phyloP scores from a whole-genome alignment of 2,888 invertebrate genomes.

The Masnerella sp. region DNA sequence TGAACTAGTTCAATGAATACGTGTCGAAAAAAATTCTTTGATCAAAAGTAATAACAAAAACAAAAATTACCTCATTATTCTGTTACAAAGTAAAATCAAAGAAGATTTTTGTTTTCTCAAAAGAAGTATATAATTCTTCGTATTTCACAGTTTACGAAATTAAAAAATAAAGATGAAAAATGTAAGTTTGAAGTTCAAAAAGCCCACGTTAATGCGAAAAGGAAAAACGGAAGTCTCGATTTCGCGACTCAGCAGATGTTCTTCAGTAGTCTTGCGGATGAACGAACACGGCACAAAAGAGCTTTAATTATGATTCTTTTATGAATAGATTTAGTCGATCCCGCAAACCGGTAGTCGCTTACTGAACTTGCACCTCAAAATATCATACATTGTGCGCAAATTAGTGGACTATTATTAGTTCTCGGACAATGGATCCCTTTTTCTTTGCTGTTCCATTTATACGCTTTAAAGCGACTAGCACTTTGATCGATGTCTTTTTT shows the following conservation, averaged over 20 bases:
- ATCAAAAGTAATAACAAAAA: no score
- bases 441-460: constrained; percentile 60
- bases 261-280: constrained; percentile 60
- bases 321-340: constrained; percentile 75
- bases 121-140: no score
- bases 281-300: constrained; percentile 70
- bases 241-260: constrained; percentile 65
- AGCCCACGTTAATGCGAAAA: constrained; percentile 51
- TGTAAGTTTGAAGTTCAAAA: constrained; percentile 36
- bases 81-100: no score
- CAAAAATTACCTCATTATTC: no score
- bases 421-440: constrained; percentile 71
- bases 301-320: constrained; percentile 77
- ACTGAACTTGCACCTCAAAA: constrained; percentile 68
- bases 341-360: constrained; percentile 67
- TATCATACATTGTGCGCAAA: constrained; percentile 75
- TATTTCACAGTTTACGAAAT: no score
- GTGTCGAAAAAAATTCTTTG: no score
- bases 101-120: no score
- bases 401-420: constrained; percentile 76
- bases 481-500: constrained; percentile 54
- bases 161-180: constrained; percentile 41
- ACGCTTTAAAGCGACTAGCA: constrained; percentile 45
- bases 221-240: constrained; percentile 70
- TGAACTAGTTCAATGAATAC: no score